Base-by-base conservation (phyloP, 1,140 invertebrate species). In the Drosophila ohnishii region DNA sequence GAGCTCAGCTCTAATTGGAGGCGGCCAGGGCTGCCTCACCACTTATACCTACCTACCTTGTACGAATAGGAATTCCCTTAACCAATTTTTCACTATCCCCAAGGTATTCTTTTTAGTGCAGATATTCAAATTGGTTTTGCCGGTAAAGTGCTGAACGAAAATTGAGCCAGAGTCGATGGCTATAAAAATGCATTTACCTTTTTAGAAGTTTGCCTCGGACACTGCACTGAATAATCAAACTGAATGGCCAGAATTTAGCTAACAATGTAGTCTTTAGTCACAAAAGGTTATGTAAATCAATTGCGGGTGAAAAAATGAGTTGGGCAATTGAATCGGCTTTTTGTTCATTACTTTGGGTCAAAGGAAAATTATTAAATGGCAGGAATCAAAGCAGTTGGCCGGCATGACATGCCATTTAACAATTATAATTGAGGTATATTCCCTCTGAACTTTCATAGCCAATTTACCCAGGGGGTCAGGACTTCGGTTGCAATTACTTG, bases 401-500 rank as follows among this genome's bases (percentile, higher is more conserved):
- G 5, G 19, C 32, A 8, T 66, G 58, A 51, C 60, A 44, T 70
- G 70, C 61, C 62, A 70, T 82, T 70, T 70, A 51, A 50, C 70
- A 75, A 87, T 82, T 81, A 67, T 70, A 77, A 77, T 77, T 65
- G 72, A 75, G 72, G 39, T 47, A 19, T 51, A 66, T 81, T 62
- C 51, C 39, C 34, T 30, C n/a, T 53, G 53, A 62, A 61, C 60
- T 75, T 73, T 51, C 51, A 42, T 40, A 75, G 72, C 58, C 81
- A 88, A 87, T 88, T 87, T 83, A 64, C 61, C 72, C 19, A n/a
- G 55, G 61, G 48, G 80, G 66, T 74, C 63, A 55, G 73, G 73
- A 61, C 77, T 58, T 42, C 60, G 71, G 78, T 40, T 83, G 58
- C 84, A 83, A 87, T 87, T 87, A 87, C 84, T 79, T 79, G 73